phyloP scores from a whole-genome alignment of 2,113 vertebrate genomes.

The Noctilio leporinus region DNA sequence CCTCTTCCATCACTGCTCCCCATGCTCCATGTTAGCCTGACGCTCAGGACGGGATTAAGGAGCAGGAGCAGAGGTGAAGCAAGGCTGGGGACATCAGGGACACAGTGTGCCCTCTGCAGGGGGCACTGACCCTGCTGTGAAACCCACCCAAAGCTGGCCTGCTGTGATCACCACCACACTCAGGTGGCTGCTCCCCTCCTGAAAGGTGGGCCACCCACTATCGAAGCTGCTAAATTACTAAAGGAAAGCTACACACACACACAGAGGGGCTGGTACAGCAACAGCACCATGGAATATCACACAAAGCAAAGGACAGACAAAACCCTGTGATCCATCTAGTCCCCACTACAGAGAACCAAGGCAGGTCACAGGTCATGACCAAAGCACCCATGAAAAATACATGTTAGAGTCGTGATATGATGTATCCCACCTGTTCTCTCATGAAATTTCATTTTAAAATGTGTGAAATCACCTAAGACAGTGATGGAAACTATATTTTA shows the following conservation, averaged over 20 bases:
- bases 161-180: not conserved
- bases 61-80: accelerated
- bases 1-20: not conserved
- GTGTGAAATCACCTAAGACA: not conserved
- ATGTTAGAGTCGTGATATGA: not conserved
- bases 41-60: not conserved
- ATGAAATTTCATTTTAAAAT: not conserved
- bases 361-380: accelerated
- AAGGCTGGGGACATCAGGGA: accelerated
- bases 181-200: accelerated
- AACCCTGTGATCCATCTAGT: not conserved
- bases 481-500: not conserved
- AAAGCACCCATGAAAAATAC: not conserved
- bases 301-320: not conserved
- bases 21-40: not conserved
- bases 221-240: not conserved
- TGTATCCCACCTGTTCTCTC: not conserved
- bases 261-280: not conserved
- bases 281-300: not conserved
- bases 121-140: not conserved
- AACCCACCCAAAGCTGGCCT: not conserved
- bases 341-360: not conserved
- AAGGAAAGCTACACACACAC: not conserved
- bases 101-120: not conserved
- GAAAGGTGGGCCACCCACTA: accelerated